Percentiles rank a stretch among this genome's conserved stretches.
phyloP scores from a whole-genome alignment of 2,797 vertebrate genomes.

The Phataginus tetradactyla region DNA sequence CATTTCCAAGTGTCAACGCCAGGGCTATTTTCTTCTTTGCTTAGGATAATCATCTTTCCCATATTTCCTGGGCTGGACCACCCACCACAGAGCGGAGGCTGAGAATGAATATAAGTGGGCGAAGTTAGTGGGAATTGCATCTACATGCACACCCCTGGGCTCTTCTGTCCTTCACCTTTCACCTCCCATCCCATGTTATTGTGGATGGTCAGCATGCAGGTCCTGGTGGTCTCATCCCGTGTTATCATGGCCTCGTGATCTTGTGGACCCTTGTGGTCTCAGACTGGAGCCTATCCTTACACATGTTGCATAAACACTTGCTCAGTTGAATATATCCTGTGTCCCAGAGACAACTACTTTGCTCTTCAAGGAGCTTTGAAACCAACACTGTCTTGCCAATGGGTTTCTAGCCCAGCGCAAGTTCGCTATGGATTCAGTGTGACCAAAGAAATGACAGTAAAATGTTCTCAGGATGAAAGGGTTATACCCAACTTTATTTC shows the following conservation, averaged over 20 bases:
- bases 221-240: too few relatives aligned
- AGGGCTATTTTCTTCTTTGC: conserved; percentile 60
- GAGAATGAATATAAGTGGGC: neutral
- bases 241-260: neutral
- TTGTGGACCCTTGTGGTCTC: neutral
- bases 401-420: too few relatives aligned
- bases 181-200: neutral
- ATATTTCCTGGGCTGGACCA: conserved; percentile 58
- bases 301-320: neutral
- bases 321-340: neutral
- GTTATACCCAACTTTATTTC: too few relatives aligned
- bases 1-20: conserved; percentile 60
- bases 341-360: accelerated
- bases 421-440: too few relatives aligned
- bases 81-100: neutral
- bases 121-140: neutral
- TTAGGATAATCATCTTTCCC: conserved; percentile 35
- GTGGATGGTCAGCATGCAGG: neutral
- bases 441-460: too few relatives aligned
- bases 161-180: neutral
- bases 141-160: neutral
- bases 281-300: neutral
- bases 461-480: too few relatives aligned
- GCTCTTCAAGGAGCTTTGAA: neutral
- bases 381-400: neutral